Base-by-base conservation (phyloP, 2,797 vertebrate genomes). In the Gallinago stenura region DNA sequence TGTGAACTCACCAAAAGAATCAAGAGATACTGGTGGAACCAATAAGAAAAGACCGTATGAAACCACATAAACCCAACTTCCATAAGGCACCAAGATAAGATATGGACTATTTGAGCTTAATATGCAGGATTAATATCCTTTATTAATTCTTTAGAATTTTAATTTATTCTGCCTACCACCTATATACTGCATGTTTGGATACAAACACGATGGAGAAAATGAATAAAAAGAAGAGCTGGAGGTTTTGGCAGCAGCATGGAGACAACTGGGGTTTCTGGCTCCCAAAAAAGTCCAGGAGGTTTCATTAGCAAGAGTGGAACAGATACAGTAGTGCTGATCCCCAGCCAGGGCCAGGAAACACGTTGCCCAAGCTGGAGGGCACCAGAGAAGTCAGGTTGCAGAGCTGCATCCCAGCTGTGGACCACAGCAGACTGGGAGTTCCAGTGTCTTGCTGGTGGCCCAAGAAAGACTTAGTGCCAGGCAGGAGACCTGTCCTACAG, bases 261-360 rank as follows among this genome's bases (percentile, higher is more conserved):
- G 48, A 86, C 53, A 91, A 91, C 31, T 79, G 77, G 51, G 65
- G 46, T 53, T 95, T 83, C 87, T 90, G 87, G 90, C 90, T 87
- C 83, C 76, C 77, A 61, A 2, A 85, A 57, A 65, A 71, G 62
- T 78, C 43, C 92, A 94, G 90, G 83, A 82, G 75, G 75, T 70
- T 90, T 84, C 83, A 92, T n/a, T 20, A 84, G 83, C 60, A 45
- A 19, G 65, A 73, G 51, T 26, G 76, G 75, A 94, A 84, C 83
- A 57, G 76, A 41, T 22, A 82, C 46, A 90, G 61, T 15, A 58
- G 66, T 5, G 22, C 7, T 28, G 66, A 43, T 35, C 24, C 46
- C 57, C 3, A 45, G 83, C 76, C 83, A 75, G 75, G 80, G 80
- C 65, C 80, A 54, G 80, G 69, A 50, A 87, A 37, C 28, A 22